Base-by-base conservation (phyloP, 1,140 invertebrate species). In the Scaptomyza graminum region DNA sequence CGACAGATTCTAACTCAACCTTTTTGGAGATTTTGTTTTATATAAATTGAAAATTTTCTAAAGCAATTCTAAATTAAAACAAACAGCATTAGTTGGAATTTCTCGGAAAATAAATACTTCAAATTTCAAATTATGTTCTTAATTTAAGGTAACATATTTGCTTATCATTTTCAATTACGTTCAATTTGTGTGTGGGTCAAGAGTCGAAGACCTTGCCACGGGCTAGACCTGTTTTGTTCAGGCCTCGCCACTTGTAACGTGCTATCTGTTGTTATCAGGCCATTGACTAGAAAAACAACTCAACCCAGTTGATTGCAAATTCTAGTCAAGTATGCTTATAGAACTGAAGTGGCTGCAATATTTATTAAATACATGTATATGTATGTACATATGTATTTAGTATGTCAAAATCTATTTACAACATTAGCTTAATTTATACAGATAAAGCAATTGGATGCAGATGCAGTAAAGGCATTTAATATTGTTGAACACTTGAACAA, bases 191-290 rank as follows among this genome's bases (percentile, higher is more conserved):
- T 9, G 8, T 37, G 37, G 37, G 37, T 41, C 37, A 41, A n/a
- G 1, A 4, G 37, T n/a, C 0, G 4, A 41, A 41, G 1, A n/a
- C n/a, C n/a, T 39, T 5, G 28, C 37, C 16, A 16, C 43, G 5
- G 7, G 18, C 46, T 31, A 2, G 25, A 31, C 55, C 55, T 16
- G 39, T 46, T 59, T 44, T 5, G 4, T 22, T 3, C 39, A 9
- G 4, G 47, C 46, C 18, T 28, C 39, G 46, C 25, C 31, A 12
- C 4, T 13, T 65, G 52, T 44, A 71, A 57, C 11, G 9, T 7
- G 7, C 46, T 71, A 66, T 71, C 52, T 64, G 44, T 12, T 16
- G 50, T 65, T 71, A 71, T 71, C 68, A 55, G 61, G 7, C 16
- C 9, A 34, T 2, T 8, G 28, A 44, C 28, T 54, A 3, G 68